phyloP scores from a whole-genome alignment of 1,140 invertebrate genomes.

The Psilanteris sp. region DNA sequence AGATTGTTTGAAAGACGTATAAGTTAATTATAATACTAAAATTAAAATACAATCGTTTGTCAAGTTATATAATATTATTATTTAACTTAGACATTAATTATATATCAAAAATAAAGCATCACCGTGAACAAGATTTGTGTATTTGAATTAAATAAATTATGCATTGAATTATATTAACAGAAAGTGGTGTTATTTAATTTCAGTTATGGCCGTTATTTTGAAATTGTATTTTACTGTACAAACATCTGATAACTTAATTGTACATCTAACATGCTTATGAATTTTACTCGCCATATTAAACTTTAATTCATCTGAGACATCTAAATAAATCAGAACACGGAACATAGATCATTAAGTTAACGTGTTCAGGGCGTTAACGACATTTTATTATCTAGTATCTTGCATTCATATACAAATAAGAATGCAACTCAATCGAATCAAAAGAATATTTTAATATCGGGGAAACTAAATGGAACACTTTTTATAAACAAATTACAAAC shows the following conservation, averaged over 20 bases:
- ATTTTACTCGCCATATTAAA: constrained; percentile 32
- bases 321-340: constrained; percentile 36
- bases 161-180: constrained; percentile 16
- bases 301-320: constrained; percentile 30
- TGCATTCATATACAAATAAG: constrained; percentile 37
- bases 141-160: constrained; percentile 21
- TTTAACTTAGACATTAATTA: too few relatives aligned
- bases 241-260: constrained; percentile 31
- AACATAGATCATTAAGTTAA: constrained; percentile 29
- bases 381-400: constrained; percentile 10
- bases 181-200: constrained; percentile 28
- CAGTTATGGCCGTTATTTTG: constrained; percentile 32
- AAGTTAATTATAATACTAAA: too few relatives aligned
- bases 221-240: constrained; percentile 23
- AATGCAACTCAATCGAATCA: constrained; percentile 13
- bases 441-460: constrained; percentile 8
- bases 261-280: constrained; percentile 31
- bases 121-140: too few relatives aligned
- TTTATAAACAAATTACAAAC: too few relatives aligned
- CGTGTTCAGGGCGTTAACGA: constrained; percentile 4
- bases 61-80: too few relatives aligned
- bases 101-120: too few relatives aligned
- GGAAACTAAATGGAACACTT: too few relatives aligned
- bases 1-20: too few relatives aligned
- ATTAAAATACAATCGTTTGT: too few relatives aligned